Percentiles rank a stretch among this genome's conserved stretches.
These are phyloP conservation scores for Pseudocheirus occidentalis DNA, from an alignment of 2,797 vertebrate species.

Conservation along the genomic window DNA sequence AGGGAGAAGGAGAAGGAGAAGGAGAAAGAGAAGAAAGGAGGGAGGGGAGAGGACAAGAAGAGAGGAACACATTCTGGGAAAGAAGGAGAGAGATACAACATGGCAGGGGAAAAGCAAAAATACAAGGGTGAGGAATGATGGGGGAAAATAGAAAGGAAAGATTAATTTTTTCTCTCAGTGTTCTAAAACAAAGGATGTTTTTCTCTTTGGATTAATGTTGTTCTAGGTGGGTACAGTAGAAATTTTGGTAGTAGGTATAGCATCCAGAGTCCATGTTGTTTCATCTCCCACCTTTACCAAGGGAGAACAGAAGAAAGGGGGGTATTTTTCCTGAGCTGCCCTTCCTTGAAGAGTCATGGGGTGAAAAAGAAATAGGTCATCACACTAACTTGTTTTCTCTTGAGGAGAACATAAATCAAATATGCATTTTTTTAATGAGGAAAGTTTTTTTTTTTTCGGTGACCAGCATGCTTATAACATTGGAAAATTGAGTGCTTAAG, in stretches of 20 bases:
- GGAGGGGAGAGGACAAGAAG: too few relatives aligned
- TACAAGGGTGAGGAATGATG: neutral
- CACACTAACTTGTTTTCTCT: conserved; percentile 7
- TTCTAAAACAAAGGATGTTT: neutral
- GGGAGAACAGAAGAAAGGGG: neutral
- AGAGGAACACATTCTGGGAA: neutral
- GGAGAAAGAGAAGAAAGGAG: too few relatives aligned
- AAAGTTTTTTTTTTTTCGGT: neutral
- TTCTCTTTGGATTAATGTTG: neutral
- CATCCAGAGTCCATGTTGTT: neutral
- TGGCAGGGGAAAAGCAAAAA: neutral
- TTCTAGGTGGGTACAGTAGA: neutral
- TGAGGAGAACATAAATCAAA: neutral
- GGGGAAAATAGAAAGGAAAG: neutral
- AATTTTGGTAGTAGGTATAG: neutral
- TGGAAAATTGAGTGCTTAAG: conserved; percentile 34
- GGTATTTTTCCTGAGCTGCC: neutral
- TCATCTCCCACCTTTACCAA: neutral
- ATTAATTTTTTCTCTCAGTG: neutral
- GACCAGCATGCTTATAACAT: neutral
- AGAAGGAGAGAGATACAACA: neutral
- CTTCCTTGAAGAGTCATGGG: neutral
- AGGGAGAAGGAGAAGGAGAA: neutral
- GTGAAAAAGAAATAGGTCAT: neutral
- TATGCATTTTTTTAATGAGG: neutral